phyloP scores from a whole-genome alignment of 2,113 vertebrate genomes.

The Grammomys dolichurus region DNA sequence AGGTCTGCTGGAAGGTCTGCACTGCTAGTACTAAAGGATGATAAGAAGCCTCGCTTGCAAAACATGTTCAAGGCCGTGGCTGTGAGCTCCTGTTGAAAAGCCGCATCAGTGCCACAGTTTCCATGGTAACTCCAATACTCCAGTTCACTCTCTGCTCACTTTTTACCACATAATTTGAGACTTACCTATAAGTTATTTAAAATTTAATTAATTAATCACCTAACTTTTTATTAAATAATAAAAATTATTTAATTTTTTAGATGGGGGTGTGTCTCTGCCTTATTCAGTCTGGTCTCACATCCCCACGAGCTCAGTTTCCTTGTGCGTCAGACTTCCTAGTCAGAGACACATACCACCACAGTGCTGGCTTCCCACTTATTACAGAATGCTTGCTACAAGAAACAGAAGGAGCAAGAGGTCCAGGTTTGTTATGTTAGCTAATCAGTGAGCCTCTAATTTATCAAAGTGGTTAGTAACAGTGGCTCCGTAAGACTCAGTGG shows the following conservation, averaged over 20 bases:
- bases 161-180: constrained; percentile 27
- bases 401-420: constrained; percentile 34
- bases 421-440: constrained; percentile 8
- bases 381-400: neutral
- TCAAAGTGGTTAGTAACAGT: neutral
- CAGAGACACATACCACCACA: neutral
- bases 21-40: neutral
- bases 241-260: neutral
- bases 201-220: neutral
- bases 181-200: neutral
- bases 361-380: neutral
- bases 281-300: neutral
- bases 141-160: neutral
- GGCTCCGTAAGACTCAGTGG: neutral
- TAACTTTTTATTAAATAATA: neutral
- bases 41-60: neutral
- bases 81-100: neutral
- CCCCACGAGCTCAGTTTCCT: neutral
- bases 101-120: neutral
- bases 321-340: neutral
- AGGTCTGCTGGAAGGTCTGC: neutral
- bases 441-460: neutral
- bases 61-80: neutral
- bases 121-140: neutral
- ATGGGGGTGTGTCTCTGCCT: neutral